Base-by-base conservation (phyloP, 2,888 invertebrate species). In the Mesorhabditis belari region DNA sequence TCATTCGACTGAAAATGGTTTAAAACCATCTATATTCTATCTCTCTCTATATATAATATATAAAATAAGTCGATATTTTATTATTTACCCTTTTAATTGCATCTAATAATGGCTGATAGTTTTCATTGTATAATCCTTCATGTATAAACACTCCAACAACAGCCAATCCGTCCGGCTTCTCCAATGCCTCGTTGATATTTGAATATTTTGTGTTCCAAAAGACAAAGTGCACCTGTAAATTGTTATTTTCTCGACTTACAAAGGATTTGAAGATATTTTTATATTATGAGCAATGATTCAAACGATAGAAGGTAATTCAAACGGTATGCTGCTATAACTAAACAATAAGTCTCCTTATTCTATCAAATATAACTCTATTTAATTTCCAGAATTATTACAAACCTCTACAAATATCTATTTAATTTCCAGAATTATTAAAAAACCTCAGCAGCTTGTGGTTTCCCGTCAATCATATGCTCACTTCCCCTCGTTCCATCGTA, bases 181-280 rank as follows among this genome's bases (percentile, higher is more conserved):
- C 65, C 24, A 71, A 19, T 5, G 79, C 76, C 55, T 75, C 67
- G 23, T 70, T 65, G 60, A 75, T 67, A 5, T 65, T 70, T 5
- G 66, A 66, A 55, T 78, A 77, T n/a, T 62, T 67, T 5, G 68
- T 70, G 67, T 77, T 77, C 69, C 70, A 77, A 67, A 77, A 77
- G 17, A 79, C 79, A 60, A 77, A 74, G 49, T 79, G 79, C 24
- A 79, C 71, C 75, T 74, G 55, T 44, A 58, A 61, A 29, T 52
- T 23, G 17, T 17, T 6, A 21, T n/a, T 19, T 17, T 17, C 49
- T 19, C 21, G 9, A 2, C 26, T 27, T 9, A n/a, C 9, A 44
- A n/a, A n/a, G n/a, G n/a, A 44, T n/a, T 12, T 44, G n/a, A n/a
- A n/a, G n/a, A n/a, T n/a, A n/a, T n/a, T n/a, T n/a, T n/a, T n/a